Percentiles rank a stretch among this genome's conserved stretches.
These are phyloP conservation scores for Galerucella nymphaeae DNA, from an alignment of 2,888 invertebrate genomes.

Conservation along the genomic window DNA sequence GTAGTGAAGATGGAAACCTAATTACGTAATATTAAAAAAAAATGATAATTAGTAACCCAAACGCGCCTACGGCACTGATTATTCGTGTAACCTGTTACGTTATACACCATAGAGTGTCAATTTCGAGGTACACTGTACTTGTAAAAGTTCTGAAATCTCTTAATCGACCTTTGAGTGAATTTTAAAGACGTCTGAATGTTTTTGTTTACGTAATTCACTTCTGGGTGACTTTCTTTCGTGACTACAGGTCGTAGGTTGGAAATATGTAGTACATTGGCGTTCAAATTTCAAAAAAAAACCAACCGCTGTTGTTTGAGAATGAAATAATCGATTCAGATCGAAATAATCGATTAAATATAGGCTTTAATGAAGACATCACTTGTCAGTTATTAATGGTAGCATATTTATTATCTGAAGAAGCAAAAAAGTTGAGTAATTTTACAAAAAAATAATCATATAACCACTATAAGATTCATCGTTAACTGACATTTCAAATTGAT, in stretches of 20 bases:
- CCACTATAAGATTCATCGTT: neutral
- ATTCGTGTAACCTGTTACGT: conserved; percentile 9
- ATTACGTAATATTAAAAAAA: no score
- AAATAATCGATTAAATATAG: no score
- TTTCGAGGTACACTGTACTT: conserved; percentile 9
- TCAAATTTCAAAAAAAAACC: neutral
- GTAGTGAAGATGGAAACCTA: no score
- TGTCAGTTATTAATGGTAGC: no score
- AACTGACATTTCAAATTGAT: conserved; percentile 3
- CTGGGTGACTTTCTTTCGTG: conserved; percentile 26
- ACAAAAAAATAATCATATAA: neutral
- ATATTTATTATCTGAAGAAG: neutral
- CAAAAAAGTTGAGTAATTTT: neutral
- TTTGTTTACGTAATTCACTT: conserved; percentile 34
- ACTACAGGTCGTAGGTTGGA: conserved; percentile 12
- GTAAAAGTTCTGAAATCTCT: conserved; percentile 24
- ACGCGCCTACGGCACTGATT: neutral
- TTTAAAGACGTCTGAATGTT: conserved; percentile 36
- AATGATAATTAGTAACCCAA: no score
- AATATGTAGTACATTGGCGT: conserved; percentile 1
- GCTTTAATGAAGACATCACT: no score
- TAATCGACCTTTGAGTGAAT: conserved; percentile 38
- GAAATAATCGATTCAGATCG: no score
- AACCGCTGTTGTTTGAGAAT: neutral
- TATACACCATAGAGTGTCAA: neutral